Percentiles rank a stretch among this genome's conserved stretches.
phyloP scores from a whole-genome alignment of 2,797 vertebrate species.

The Rhabdomys pumilio region DNA sequence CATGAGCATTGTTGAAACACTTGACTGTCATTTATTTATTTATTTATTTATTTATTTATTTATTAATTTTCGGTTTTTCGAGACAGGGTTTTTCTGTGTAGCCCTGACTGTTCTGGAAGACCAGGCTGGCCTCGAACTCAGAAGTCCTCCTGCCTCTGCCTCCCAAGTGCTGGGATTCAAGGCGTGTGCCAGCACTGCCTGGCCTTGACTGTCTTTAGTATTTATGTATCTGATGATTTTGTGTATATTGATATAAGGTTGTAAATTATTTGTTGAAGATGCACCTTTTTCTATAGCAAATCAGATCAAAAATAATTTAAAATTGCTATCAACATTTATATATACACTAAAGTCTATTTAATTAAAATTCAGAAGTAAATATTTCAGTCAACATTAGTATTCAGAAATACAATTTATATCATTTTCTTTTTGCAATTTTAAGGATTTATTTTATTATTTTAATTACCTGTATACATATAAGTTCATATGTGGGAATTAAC shows the following conservation, averaged over 20 bases:
- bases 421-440: not conserved
- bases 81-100: too few relatives aligned
- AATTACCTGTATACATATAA: too few relatives aligned
- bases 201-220: not conserved
- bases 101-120: too few relatives aligned
- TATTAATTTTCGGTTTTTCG: too few relatives aligned
- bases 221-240: not conserved
- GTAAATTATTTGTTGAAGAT: constrained; percentile 29
- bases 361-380: constrained; percentile 31
- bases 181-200: too few relatives aligned
- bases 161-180: too few relatives aligned
- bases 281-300: not conserved
- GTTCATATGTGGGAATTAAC: not conserved
- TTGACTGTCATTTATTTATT: too few relatives aligned
- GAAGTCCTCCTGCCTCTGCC: too few relatives aligned
- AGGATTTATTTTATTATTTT: too few relatives aligned
- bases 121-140: too few relatives aligned
- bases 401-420: not conserved
- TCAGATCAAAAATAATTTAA: constrained; percentile 42
- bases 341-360: not conserved
- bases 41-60: too few relatives aligned
- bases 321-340: constrained; percentile 29
- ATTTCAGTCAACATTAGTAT: not conserved
- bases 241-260: not conserved
- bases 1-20: not conserved